These are phyloP conservation scores for Eupeodes latifasciatus DNA, from an alignment of 2,888 invertebrate genomes.

Conservation along the genomic window DNA sequence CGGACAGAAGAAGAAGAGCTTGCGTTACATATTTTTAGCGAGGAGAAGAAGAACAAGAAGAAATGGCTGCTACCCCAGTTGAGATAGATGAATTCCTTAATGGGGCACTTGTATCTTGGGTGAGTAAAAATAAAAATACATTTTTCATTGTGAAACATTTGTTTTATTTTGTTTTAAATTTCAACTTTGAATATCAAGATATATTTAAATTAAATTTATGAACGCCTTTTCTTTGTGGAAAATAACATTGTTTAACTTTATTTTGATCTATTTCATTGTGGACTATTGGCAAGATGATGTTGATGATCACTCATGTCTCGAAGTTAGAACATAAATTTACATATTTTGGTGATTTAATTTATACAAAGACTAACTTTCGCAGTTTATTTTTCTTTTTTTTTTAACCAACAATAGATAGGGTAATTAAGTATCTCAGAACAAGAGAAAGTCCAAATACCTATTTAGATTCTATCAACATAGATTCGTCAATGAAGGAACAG, in stretches of 20 bases:
- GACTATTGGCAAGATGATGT: not conserved
- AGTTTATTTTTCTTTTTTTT: not conserved
- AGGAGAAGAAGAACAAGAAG: conserved; percentile 70
- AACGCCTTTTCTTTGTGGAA: no score
- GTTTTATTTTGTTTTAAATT: not conserved
- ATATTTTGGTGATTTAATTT: not conserved
- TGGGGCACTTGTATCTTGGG: conserved; percentile 94
- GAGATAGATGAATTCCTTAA: conserved; percentile 93
- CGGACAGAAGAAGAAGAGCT: conserved; percentile 25
- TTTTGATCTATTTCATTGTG: not conserved
- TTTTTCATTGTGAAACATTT: conserved; percentile 1
- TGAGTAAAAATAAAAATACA: conserved; percentile 84
- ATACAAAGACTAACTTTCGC: not conserved
- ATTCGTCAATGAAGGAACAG: not conserved
- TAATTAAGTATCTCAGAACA: not conserved
- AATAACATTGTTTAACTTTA: not conserved
- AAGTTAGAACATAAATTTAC: not conserved
- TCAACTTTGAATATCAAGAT: not conserved
- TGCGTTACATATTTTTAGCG: conserved; percentile 53
- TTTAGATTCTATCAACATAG: not conserved
- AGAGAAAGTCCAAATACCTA: conserved; percentile 10
- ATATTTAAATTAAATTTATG: not conserved
- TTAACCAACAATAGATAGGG: not conserved
- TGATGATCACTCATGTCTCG: not conserved
- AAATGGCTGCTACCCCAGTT: conserved; percentile 85